Conservation (phyloP, 2,797 vertebrate genomes). For the Xiphophorus birchmanni region DNA sequence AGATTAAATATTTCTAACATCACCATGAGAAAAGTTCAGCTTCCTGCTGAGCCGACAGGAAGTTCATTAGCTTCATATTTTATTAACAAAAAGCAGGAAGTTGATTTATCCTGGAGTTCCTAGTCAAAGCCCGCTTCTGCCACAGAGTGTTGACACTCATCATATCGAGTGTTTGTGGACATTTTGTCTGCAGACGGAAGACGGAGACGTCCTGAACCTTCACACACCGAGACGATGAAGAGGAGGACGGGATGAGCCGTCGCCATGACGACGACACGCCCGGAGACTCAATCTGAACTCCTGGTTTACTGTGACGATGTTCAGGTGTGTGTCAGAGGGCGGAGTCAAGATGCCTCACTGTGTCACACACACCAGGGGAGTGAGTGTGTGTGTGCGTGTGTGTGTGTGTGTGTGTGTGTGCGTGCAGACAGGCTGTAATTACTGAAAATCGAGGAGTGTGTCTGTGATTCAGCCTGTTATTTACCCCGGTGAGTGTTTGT, state of each 20-base stretch:
- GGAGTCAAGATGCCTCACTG: background rate
- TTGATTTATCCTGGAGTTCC: too few species aligned
- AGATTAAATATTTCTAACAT: too few species aligned
- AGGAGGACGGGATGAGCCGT: background rate
- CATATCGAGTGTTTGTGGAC: constrained; percentile 9
- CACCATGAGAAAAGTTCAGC: too few species aligned
- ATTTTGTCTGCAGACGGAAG: constrained; percentile 19
- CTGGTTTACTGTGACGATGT: background rate
- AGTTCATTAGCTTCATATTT: too few species aligned
- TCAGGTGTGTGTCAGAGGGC: background rate
- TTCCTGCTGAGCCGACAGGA: too few species aligned
- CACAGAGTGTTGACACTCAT: constrained; percentile 6
- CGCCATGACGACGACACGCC: background rate
- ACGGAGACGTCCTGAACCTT: constrained; percentile 6
- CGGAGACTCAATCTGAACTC: background rate
- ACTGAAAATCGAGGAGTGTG: background rate
- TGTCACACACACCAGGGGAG: background rate
- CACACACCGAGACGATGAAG: constrained; percentile 4
- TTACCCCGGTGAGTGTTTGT: background rate
- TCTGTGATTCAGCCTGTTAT: background rate
- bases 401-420: too few species aligned
- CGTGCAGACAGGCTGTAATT: background rate
- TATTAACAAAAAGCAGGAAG: too few species aligned
- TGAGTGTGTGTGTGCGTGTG: too few species aligned
- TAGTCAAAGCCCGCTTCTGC: too few species aligned